A percentile compares a stretch with the other conserved stretches of the same genome.
These are phyloP conservation scores for Calameuta filiformis DNA, from an alignment of 2,888 invertebrate species.

Conservation along the genomic window DNA sequence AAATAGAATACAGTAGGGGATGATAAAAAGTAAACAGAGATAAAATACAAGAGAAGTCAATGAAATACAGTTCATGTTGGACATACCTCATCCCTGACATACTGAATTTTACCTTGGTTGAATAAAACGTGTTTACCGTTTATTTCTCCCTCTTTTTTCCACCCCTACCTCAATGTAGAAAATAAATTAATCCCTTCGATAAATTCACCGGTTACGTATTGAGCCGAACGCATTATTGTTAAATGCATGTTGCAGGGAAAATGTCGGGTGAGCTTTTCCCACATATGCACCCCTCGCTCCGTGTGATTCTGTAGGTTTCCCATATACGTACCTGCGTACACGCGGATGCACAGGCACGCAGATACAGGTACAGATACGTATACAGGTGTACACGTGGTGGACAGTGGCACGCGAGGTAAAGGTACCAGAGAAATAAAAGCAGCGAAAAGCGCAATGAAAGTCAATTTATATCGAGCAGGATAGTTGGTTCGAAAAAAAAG, in stretches of 20 bases:
- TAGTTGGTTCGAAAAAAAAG: neutral
- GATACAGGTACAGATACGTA: too few species aligned
- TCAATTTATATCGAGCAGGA: neutral
- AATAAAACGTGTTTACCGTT: neutral
- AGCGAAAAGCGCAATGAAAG: neutral
- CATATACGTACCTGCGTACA: neutral
- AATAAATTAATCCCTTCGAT: constrained; percentile 1
- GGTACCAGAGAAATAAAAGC: neutral
- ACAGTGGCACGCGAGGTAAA: neutral
- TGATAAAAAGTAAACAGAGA: neutral
- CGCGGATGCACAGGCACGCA: too few species aligned
- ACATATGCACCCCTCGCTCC: neutral
- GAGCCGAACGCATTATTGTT: neutral
- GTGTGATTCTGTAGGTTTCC: neutral
- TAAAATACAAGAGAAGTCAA: neutral
- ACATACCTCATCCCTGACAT: neutral
- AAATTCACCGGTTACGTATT: neutral
- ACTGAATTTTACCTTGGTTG: neutral
- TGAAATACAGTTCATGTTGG: neutral
- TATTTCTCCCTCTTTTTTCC: neutral
- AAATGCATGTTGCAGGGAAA: neutral
- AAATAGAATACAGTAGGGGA: neutral
- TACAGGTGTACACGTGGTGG: neutral
- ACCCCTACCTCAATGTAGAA: neutral
- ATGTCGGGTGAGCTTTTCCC: neutral